Conservation (phyloP, 2,888 invertebrate genomes). For the Pollenia griseotomentosa region DNA sequence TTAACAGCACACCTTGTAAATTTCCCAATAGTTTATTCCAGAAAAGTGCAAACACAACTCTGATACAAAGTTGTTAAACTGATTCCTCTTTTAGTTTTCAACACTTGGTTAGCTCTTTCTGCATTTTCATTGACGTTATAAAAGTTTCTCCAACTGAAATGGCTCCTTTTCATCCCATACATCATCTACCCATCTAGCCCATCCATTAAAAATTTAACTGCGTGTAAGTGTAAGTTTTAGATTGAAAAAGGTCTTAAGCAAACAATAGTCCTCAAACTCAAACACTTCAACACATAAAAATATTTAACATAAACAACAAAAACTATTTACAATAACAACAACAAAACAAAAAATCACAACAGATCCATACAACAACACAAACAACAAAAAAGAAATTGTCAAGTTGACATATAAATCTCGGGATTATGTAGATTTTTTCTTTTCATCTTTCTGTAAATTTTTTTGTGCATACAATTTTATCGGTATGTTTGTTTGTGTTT, state of each 20-base stretch:
- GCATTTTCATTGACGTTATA: neutral
- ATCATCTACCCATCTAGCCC: slow-evolving; percentile 19
- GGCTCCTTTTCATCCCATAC: slow-evolving; percentile 23
- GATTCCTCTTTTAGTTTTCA: too few species aligned
- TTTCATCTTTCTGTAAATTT: slow-evolving; percentile 53
- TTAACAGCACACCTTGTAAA: too few species aligned
- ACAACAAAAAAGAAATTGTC: slow-evolving; percentile 80
- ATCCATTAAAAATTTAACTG: slow-evolving; percentile 32
- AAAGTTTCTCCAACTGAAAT: neutral
- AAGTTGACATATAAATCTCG: slow-evolving; percentile 83
- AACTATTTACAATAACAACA: slow-evolving; percentile 40
- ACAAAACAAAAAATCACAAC: slow-evolving; percentile 13
- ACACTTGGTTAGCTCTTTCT: neutral
- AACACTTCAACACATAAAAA: slow-evolving; percentile 27
- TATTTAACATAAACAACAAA: slow-evolving; percentile 42
- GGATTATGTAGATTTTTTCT: slow-evolving; percentile 76
- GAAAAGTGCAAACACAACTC: too few species aligned
- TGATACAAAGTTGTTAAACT: too few species aligned
- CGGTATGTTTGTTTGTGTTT: slow-evolving; percentile 45
- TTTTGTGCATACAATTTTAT: slow-evolving; percentile 49
- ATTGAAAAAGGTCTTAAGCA: slow-evolving; percentile 64
- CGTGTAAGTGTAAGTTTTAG: slow-evolving; percentile 54
- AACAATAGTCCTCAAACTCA: slow-evolving; percentile 41
- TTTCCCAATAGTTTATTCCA: too few species aligned
- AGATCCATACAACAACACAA: slow-evolving; percentile 22